Conservation (phyloP, 1,140 invertebrate species). For the Elysia chlorotica region DNA sequence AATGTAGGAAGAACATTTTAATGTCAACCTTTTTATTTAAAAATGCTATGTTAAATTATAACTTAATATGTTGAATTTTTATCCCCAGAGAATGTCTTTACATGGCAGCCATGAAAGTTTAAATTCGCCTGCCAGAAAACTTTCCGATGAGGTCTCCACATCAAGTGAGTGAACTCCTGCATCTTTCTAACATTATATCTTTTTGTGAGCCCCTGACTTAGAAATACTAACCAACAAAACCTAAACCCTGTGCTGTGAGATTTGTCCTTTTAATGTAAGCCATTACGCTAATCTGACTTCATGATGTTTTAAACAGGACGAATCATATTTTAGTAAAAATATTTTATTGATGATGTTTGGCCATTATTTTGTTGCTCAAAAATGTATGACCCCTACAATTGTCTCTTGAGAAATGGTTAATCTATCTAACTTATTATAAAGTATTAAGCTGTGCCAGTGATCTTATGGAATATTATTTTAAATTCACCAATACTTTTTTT, state of each 20-base stretch:
- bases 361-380: too few species aligned
- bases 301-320: too few species aligned
- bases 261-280: not conserved
- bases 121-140: slow-evolving; percentile 13
- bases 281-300: not conserved
- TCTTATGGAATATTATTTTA: too few species aligned
- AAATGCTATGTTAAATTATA: not conserved
- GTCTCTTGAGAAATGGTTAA: too few species aligned
- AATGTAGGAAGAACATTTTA: not conserved
- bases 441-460: too few species aligned
- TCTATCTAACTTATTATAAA: too few species aligned
- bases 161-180: slow-evolving; percentile 4
- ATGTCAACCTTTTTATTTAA: not conserved
- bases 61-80: not conserved
- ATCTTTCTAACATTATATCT: not conserved
- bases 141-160: slow-evolving; percentile 25
- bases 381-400: too few species aligned
- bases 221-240: not conserved
- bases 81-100: slow-evolving; percentile 22
- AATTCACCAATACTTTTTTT: too few species aligned
- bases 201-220: not conserved
- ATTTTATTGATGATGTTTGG: too few species aligned
- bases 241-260: not conserved
- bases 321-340: too few species aligned
- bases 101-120: slow-evolving; percentile 31